Percentiles rank a stretch among this genome's conserved stretches.
phyloP scores from a whole-genome alignment of 1,140 invertebrate genomes.

The Potamilus streckersoni region DNA sequence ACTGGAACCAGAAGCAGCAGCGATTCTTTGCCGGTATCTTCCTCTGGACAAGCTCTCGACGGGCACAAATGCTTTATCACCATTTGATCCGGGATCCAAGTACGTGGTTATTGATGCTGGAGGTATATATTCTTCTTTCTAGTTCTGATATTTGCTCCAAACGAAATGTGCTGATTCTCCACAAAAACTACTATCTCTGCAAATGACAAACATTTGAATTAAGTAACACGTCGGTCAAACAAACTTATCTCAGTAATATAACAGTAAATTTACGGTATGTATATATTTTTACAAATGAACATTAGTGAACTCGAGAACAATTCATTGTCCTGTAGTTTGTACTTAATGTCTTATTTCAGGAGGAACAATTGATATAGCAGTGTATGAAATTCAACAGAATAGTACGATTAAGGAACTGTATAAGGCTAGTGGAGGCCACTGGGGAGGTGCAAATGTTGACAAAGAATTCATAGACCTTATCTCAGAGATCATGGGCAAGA shows the following conservation, averaged over 20 bases:
- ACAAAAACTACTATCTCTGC: too few relatives aligned
- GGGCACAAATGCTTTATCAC: not conserved
- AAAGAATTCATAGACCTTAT: conserved; percentile 26
- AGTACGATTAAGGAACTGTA: conserved; percentile 22
- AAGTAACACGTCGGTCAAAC: too few relatives aligned
- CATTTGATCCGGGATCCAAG: conserved; percentile 13
- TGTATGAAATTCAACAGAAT: conserved; percentile 13
- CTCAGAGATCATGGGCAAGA: conserved; percentile 14
- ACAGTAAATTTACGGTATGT: not conserved
- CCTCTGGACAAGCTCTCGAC: conserved; percentile 11
- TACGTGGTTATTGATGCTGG: conserved; percentile 34
- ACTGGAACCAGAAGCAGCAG: conserved; percentile 29
- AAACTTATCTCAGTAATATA: too few relatives aligned
- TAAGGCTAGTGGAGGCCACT: conserved; percentile 24
- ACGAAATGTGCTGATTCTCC: too few relatives aligned
- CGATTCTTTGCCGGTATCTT: conserved; percentile 20
- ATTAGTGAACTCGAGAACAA: not conserved
- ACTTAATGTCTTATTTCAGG: not conserved
- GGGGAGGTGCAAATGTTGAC: conserved; percentile 29
- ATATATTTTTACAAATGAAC: not conserved
- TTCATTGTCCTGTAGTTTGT: not conserved
- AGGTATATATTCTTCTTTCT: conserved; percentile 7
- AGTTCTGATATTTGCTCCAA: too few relatives aligned
- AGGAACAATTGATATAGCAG: conserved; percentile 17
- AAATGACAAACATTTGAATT: too few relatives aligned